Conservation (phyloP, 2,113 vertebrate genomes). For the Eudyptes chrysolophus region DNA sequence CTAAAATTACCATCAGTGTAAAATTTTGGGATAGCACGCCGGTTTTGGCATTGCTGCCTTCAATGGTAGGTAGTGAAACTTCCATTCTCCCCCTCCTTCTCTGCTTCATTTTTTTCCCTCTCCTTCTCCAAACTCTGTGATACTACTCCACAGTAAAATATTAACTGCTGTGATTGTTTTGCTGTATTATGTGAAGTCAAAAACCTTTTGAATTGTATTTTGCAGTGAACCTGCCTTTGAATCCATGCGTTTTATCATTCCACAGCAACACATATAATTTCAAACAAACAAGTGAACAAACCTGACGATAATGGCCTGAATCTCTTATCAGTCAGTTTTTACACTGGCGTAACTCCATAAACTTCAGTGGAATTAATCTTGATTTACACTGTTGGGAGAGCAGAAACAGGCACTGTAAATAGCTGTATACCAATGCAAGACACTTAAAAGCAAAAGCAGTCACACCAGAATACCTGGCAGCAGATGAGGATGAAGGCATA, state of each 20-base stretch:
- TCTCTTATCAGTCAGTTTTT: slow-evolving; percentile 54
- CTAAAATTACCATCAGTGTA: rapidly evolving
- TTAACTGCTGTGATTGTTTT: slow-evolving; percentile 35
- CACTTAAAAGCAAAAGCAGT: slow-evolving; percentile 23
- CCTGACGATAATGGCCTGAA: not conserved
- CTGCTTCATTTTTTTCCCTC: not conserved
- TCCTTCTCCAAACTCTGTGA: not conserved
- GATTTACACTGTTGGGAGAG: slow-evolving; percentile 44
- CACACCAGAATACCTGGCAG: not conserved
- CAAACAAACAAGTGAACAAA: slow-evolving; percentile 51
- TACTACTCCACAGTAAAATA: not conserved
- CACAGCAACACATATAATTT: slow-evolving; percentile 29
- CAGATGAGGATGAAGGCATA: not conserved
- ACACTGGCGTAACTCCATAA: slow-evolving; percentile 51
- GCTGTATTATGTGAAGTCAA: slow-evolving; percentile 15
- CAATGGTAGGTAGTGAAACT: not conserved
- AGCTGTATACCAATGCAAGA: not conserved
- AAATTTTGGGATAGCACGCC: no score
- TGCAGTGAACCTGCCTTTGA: slow-evolving; percentile 42
- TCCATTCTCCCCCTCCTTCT: not conserved
- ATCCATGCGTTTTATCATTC: slow-evolving; percentile 3
- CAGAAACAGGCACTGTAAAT: slow-evolving; percentile 33
- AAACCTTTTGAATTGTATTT: slow-evolving; percentile 34
- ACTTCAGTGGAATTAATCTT: slow-evolving; percentile 63
- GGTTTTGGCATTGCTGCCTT: not conserved